Evolutionary conservation across 2,888 invertebrate genomes (phyloP).

Genomic region (Trachelus troglodyta): DNA sequence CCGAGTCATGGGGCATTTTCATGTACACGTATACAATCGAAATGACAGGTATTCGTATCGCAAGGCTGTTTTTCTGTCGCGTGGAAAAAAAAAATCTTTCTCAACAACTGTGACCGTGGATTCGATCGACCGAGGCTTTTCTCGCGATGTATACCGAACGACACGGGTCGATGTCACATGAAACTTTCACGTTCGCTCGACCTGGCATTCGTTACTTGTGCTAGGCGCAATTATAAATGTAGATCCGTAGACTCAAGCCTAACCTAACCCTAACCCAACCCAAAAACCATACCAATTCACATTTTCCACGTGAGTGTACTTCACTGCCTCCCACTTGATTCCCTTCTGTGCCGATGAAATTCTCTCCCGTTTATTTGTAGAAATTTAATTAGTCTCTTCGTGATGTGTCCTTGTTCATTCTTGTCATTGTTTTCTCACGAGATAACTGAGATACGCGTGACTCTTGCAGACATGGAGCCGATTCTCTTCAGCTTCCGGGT

Average conservation of each 20-base stretch:
- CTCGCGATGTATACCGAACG: constrained; percentile 24
- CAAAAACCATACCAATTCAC: background rate
- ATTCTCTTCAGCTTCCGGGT: constrained; percentile 95
- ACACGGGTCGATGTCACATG: constrained; percentile 44
- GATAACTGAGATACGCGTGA: background rate
- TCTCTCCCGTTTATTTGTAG: too few relatives aligned
- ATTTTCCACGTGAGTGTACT: background rate
- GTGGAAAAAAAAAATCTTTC: background rate
- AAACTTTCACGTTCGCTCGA: constrained; percentile 42
- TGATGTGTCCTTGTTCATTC: too few relatives aligned
- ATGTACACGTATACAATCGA: too few relatives aligned
- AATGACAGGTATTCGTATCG: too few relatives aligned
- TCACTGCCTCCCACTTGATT: background rate
- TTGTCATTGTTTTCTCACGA: too few relatives aligned
- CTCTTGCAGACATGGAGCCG: constrained; percentile 84
- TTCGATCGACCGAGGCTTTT: constrained; percentile 30
- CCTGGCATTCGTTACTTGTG: constrained; percentile 16
- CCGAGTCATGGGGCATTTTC: too few relatives aligned
- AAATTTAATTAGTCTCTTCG: too few relatives aligned
- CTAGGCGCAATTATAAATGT: too few relatives aligned
- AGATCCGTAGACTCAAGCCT: too few relatives aligned
- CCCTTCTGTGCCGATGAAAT: background rate
- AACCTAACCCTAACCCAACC: too few relatives aligned
- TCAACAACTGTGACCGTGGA: constrained; percentile 36
- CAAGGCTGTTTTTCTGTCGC: background rate